Conservation (phyloP, 1,140 invertebrate species). For the Oryctes rhinoceros region DNA sequence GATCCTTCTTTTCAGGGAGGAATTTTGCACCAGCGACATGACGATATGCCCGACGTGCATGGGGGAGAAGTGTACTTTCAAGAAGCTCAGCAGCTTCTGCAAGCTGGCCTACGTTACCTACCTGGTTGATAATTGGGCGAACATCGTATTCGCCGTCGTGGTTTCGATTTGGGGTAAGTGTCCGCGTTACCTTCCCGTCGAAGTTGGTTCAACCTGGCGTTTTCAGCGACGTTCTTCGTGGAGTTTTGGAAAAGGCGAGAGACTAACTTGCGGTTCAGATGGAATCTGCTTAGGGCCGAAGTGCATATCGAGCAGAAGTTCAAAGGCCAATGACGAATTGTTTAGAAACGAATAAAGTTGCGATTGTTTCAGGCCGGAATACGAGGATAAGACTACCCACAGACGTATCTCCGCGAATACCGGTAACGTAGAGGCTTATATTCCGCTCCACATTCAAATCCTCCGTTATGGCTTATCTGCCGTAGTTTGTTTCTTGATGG, state of each 20-base stretch:
- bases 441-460: slow-evolving; percentile 85
- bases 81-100: background rate
- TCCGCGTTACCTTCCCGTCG: background rate
- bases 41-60: slow-evolving; percentile 48
- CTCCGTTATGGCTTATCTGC: slow-evolving; percentile 81
- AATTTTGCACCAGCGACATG: slow-evolving; percentile 47
- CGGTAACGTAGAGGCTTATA: slow-evolving; percentile 77
- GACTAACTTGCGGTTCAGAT: slow-evolving; percentile 62
- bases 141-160: slow-evolving; percentile 91
- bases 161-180: slow-evolving; percentile 94
- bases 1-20: slow-evolving; percentile 43
- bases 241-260: slow-evolving; percentile 94
- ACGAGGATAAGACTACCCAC: slow-evolving; percentile 71
- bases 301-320: background rate
- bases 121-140: slow-evolving; percentile 93
- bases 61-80: background rate
- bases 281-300: slow-evolving; percentile 67
- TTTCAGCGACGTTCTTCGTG: slow-evolving; percentile 79
- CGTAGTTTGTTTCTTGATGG: slow-evolving; percentile 80
- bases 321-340: too few species aligned
- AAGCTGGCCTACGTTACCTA: slow-evolving; percentile 82
- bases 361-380: slow-evolving; percentile 70
- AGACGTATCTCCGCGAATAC: slow-evolving; percentile 73
- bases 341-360: slow-evolving; percentile 75
- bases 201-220: background rate